Evolutionary conservation across 2,113 vertebrate species (phyloP).

Genomic region (Dromas ardeola): DNA sequence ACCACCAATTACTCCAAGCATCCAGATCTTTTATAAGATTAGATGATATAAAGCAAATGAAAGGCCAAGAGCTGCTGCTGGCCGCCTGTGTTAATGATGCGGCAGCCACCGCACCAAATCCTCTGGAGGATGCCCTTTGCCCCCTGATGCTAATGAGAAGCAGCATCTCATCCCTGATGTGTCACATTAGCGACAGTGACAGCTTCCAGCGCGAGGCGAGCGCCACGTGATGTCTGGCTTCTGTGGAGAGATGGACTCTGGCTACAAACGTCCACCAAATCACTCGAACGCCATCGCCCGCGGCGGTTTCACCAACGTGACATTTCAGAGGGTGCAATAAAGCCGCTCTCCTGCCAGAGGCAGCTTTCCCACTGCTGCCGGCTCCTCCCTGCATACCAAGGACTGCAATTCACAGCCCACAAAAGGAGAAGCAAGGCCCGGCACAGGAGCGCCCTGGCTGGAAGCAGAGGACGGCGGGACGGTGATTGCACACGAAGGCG

Average conservation of each 20-base stretch:
- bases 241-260: neutral
- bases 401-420: neutral
- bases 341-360: neutral
- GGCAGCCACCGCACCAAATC: neutral
- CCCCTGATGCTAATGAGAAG: conserved; percentile 26
- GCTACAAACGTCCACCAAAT: neutral
- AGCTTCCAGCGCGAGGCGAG: neutral
- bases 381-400: neutral
- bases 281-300: neutral
- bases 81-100: neutral
- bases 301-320: neutral
- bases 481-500: rapidly evolving
- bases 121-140: neutral
- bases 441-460: neutral
- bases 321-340: neutral
- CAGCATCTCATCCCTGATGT: neutral
- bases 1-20: neutral
- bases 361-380: neutral
- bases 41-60: neutral
- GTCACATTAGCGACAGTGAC: neutral
- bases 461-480: rapidly evolving
- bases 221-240: conserved; percentile 57
- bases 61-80: neutral
- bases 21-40: neutral
- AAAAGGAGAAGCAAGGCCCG: neutral